phyloP scores from a whole-genome alignment of 2,888 invertebrate genomes.

The Drosophila imparisetae region DNA sequence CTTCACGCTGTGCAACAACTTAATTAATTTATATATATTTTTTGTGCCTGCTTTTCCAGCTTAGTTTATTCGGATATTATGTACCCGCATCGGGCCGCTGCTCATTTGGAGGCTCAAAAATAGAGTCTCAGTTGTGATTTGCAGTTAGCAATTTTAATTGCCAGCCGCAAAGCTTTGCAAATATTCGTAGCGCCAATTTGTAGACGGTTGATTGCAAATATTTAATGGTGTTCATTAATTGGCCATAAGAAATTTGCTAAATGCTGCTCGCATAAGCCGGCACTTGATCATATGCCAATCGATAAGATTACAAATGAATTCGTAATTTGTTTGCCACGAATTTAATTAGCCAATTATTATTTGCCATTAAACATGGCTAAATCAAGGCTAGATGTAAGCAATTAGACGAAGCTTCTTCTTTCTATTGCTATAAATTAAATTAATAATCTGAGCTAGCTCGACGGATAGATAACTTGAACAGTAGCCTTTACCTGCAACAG shows the following conservation, averaged over 20 bases:
- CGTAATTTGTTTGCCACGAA: conserved; percentile 15
- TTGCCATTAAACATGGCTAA: background rate
- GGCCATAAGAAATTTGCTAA: conserved; percentile 70
- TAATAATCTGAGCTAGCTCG: background rate
- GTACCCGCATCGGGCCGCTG: conserved; percentile 48
- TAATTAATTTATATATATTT: conserved; percentile 74
- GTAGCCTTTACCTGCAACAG: background rate
- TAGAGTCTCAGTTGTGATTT: conserved; percentile 51
- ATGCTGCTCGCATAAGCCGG: conserved; percentile 34
- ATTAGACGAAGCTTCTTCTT: background rate
- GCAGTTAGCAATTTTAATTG: conserved; percentile 77
- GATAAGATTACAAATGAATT: conserved; percentile 38
- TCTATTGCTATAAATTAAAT: background rate
- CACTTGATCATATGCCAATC: conserved; percentile 42
- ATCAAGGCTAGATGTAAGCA: conserved; percentile 4
- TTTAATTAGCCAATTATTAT: conserved; percentile 32
- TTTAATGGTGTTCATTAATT: conserved; percentile 82
- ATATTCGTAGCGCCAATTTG: conserved; percentile 73
- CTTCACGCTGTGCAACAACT: conserved; percentile 81
- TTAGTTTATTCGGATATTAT: conserved; percentile 52
- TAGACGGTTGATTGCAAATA: conserved; percentile 76
- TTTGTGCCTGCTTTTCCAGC: conserved; percentile 30
- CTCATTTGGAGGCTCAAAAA: conserved; percentile 59
- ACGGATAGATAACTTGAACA: background rate
- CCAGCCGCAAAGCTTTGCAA: conserved; percentile 69